Base-by-base conservation (phyloP, 1,140 invertebrate genomes). In the Drosophila ananassae region DNA sequence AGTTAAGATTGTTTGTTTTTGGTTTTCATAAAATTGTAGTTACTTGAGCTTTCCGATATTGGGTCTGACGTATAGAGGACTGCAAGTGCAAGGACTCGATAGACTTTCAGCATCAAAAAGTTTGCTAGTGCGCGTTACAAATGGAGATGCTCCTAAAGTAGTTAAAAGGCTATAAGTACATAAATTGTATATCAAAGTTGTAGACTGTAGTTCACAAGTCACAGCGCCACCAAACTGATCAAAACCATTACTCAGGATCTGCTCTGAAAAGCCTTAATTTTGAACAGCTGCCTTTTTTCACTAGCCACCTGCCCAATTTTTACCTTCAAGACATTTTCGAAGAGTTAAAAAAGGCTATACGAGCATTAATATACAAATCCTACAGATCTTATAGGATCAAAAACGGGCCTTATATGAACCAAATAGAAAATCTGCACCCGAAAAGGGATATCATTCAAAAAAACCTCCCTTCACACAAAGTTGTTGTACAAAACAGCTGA, bases 181-280 rank as follows among this genome's bases (percentile, higher is more conserved):
- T 60, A 66, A 63, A 81, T 30, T 68, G 62, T 61, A 48, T 83
- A 84, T 76, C 60, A 77, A 84, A 73, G 79, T 59, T 73, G 54
- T 52, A 60, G 76, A 84, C 71, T 62, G 28, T 57, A 64, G 58
- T 59, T 67, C 32, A 39, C 55, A 59, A 56, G 46, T 69, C 66
- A 78, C 50, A 75, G 71, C 56, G 17, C 32, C 59, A 75, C 75
- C 64, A 75, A 76, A 47, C 56, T 34, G 22, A 30, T 48, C 34
- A 25, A 58, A 63, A 59, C 21, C 50, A n/a, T 32, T 58, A 46
- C 30, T 44, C 71, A 59, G 46, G 47, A 25, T 63, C 24, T 17
- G 17, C 12, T 22, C 13, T 25, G 58, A 25, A 53, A 10, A 32
- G 41, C 2, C 59, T 21, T 51, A 17, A 13, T 32, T 68, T 67